Evolutionary conservation across 2,797 vertebrate species (phyloP).

Genomic region (Ambastaia sidthimunki): DNA sequence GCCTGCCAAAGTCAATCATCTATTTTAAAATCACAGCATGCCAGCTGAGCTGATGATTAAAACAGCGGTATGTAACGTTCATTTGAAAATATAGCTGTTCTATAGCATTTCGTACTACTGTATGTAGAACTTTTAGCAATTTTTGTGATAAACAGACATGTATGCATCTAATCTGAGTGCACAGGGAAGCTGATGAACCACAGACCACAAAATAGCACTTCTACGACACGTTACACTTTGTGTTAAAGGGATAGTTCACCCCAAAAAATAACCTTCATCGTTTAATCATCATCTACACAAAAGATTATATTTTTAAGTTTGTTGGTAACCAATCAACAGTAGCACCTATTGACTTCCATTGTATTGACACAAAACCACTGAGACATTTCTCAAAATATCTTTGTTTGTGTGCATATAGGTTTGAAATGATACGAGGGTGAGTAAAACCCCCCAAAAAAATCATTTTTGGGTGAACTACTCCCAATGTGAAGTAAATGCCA

Average conservation of each 20-base stretch:
- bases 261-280: too few species aligned
- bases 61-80: constrained; percentile 15
- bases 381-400: too few species aligned
- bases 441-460: too few species aligned
- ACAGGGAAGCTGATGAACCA: constrained; percentile 11
- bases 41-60: constrained; percentile 31
- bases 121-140: not conserved
- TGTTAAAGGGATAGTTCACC: constrained; percentile 8
- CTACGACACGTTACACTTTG: constrained; percentile 39
- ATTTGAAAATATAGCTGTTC: constrained; percentile 29
- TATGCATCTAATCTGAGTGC: not conserved
- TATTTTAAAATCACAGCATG: constrained; percentile 43
- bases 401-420: too few species aligned
- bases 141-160: constrained; percentile 9
- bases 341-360: too few species aligned
- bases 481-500: too few species aligned
- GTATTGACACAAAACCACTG: too few species aligned
- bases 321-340: too few species aligned
- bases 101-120: constrained; percentile 3
- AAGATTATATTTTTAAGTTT: too few species aligned
- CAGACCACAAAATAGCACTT: constrained; percentile 32
- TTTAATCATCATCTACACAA: too few species aligned
- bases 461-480: too few species aligned
- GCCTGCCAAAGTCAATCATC: constrained; percentile 13
- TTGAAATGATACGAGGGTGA: too few species aligned